Conservation (phyloP, 2,888 invertebrate genomes). For the Saturnia pavonia region DNA sequence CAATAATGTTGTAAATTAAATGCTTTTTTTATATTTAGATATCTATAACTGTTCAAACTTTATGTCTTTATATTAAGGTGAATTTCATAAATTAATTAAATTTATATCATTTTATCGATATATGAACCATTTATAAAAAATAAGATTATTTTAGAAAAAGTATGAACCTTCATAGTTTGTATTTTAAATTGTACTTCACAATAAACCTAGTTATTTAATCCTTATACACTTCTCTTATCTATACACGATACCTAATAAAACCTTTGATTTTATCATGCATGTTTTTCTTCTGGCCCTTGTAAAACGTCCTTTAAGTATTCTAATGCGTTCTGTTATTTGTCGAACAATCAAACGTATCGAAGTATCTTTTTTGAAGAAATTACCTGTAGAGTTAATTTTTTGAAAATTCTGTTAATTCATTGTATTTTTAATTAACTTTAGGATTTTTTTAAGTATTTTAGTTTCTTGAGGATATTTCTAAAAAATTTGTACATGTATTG, state of each 20-base stretch:
- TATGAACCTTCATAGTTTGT: not conserved
- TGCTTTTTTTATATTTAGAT: too few species aligned
- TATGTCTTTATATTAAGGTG: too few species aligned
- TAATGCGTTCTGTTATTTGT: not conserved
- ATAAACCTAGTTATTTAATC: slow-evolving; percentile 1
- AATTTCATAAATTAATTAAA: too few species aligned
- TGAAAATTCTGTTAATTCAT: too few species aligned
- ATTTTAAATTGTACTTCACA: not conserved
- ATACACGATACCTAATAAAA: not conserved
- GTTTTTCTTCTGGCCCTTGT: slow-evolving; percentile 2
- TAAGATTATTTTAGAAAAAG: not conserved
- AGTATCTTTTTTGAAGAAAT: not conserved
- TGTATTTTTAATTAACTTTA: too few species aligned
- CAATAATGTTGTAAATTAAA: too few species aligned
- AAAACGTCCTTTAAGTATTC: slow-evolving; percentile 1
- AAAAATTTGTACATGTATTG: not conserved
- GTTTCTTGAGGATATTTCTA: not conserved
- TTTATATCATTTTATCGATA: not conserved
- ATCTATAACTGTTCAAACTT: too few species aligned
- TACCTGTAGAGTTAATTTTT: too few species aligned
- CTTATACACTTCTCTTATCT: not conserved
- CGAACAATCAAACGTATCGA: not conserved
- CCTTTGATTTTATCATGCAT: not conserved
- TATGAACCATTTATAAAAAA: not conserved
- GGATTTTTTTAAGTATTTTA: too few species aligned